Evolutionary conservation across 1,140 invertebrate species (phyloP).

Genomic region (Bombus vancouverensis): DNA sequence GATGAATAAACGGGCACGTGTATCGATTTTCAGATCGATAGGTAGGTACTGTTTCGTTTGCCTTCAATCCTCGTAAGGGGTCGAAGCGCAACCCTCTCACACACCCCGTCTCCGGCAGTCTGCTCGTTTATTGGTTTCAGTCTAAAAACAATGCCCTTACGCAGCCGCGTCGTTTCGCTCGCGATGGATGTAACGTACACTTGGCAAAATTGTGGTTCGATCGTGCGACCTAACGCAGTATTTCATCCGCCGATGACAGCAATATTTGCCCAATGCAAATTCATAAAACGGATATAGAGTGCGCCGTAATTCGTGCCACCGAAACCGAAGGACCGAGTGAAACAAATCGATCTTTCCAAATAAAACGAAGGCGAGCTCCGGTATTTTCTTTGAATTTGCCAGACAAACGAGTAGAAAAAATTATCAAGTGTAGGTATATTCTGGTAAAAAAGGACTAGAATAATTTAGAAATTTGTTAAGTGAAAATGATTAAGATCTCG

Average conservation of each 20-base stretch:
- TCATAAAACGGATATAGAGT: constrained; percentile 29
- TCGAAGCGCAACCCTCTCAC: constrained; percentile 31
- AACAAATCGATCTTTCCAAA: not conserved
- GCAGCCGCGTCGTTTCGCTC: constrained; percentile 53
- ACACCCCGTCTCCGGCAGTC: not conserved
- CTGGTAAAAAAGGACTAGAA: not conserved
- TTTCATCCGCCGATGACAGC: constrained; percentile 53
- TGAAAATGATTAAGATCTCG: not conserved
- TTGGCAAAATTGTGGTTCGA: constrained; percentile 60
- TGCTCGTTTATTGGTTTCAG: constrained; percentile 74
- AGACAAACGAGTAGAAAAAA: not conserved
- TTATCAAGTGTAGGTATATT: not conserved
- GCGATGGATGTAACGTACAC: constrained; percentile 54
- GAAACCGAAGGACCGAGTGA: not conserved
- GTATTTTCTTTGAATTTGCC: constrained; percentile 4
- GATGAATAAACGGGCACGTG: constrained; percentile 67
- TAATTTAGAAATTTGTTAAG: not conserved
- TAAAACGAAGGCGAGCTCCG: not conserved
- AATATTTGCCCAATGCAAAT: constrained; percentile 57
- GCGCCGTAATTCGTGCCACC: not conserved
- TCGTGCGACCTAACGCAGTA: constrained; percentile 43
- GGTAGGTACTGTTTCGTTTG: constrained; percentile 61
- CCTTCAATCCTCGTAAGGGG: constrained; percentile 56
- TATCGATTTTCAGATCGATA: constrained; percentile 70
- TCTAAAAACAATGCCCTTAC: constrained; percentile 75